Evolutionary conservation across 2,888 invertebrate species (phyloP).

Genomic region (Osmoderma eremita): DNA sequence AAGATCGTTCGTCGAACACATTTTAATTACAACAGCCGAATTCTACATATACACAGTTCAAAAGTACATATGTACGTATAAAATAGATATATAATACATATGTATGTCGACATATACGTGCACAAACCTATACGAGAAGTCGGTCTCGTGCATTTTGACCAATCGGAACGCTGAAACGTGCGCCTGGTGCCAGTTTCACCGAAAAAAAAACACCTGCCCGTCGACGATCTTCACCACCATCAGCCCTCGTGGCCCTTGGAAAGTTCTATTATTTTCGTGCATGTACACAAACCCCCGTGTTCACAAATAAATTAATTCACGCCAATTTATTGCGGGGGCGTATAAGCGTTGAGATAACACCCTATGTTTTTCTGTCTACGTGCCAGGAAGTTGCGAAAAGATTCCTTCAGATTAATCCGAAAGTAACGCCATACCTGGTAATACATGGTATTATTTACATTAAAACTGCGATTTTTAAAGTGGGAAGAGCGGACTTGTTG

Average conservation of each 20-base stretch:
- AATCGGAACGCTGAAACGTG: slow-evolving; percentile 56
- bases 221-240: slow-evolving; percentile 52
- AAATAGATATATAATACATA: slow-evolving; percentile 3
- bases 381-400: no score
- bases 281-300: slow-evolving; percentile 32
- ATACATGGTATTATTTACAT: no score
- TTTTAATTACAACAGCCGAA: slow-evolving; percentile 32
- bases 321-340: slow-evolving; percentile 19
- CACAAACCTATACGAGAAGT: slow-evolving; percentile 44
- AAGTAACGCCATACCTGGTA: no score
- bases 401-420: no score
- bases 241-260: slow-evolving; percentile 38
- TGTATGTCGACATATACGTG: slow-evolving; percentile 35
- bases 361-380: no score
- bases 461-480: no score
- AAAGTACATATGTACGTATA: slow-evolving; percentile 8
- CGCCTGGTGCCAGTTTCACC: slow-evolving; percentile 57
- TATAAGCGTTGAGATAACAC: no score
- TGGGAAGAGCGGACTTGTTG: no score
- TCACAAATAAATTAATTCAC: slow-evolving; percentile 20
- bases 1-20: slow-evolving; percentile 7
- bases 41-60: not conserved
- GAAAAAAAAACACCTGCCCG: slow-evolving; percentile 59
- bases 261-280: slow-evolving; percentile 36
- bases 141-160: slow-evolving; percentile 59